A percentile compares a stretch with the other conserved stretches of the same genome.
Conservation (phyloP, 2,797 vertebrate genomes). For the Ficedula albicollis region DNA sequence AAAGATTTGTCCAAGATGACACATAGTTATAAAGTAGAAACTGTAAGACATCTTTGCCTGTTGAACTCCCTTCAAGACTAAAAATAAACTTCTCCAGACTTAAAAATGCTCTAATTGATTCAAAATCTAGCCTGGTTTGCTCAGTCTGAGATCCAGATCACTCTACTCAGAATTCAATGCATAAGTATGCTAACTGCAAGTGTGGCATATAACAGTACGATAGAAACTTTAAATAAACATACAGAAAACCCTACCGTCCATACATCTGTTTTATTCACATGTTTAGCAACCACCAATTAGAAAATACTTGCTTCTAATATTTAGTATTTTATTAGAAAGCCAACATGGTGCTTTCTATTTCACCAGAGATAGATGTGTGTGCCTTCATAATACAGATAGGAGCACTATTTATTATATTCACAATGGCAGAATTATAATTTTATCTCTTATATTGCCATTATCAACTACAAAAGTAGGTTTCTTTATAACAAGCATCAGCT, state of each 20-base stretch:
- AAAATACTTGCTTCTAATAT: background rate
- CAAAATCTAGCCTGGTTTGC: slow-evolving; percentile 15
- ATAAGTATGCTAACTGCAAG: background rate
- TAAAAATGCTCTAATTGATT: slow-evolving; percentile 15
- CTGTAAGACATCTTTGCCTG: background rate
- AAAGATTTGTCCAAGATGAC: slow-evolving; percentile 17
- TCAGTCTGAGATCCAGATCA: background rate
- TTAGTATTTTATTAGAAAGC: background rate
- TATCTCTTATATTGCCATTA: background rate
- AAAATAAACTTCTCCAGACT: slow-evolving; percentile 19
- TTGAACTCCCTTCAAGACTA: background rate
- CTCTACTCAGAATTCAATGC: background rate
- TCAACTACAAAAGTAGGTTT: background rate
- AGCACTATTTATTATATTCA: background rate
- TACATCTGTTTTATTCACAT: background rate
- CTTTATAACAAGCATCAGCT: background rate
- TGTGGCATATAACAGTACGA: background rate
- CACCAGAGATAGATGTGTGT: background rate
- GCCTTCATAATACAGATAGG: background rate
- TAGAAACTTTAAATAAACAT: background rate
- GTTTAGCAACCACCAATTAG: background rate
- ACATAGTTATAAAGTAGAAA: background rate
- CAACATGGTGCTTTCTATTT: background rate
- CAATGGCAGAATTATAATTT: background rate
- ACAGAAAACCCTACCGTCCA: background rate